Percentiles rank a stretch among this genome's conserved stretches.
These are phyloP conservation scores for Vanessa atalanta DNA, from an alignment of 1,140 invertebrate genomes.

Conservation along the genomic window DNA sequence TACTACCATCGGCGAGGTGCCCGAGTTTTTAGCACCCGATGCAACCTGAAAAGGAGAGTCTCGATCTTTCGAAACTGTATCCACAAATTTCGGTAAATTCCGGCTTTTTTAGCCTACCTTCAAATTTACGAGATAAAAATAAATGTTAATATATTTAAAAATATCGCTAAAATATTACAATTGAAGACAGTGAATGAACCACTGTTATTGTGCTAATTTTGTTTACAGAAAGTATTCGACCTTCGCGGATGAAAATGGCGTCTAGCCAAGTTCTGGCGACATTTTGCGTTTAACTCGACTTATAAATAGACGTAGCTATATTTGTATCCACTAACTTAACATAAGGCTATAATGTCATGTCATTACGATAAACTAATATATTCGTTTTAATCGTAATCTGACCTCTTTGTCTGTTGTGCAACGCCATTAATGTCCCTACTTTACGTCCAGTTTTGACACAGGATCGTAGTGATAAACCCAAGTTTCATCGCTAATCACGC, in stretches of 20 bases:
- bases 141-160: too few relatives aligned
- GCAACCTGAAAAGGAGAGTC: too few relatives aligned
- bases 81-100: not conserved
- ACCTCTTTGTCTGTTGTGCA: too few relatives aligned
- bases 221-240: conserved; percentile 21
- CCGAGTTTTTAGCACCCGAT: too few relatives aligned
- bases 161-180: not conserved
- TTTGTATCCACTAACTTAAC: not conserved
- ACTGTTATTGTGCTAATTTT: conserved; percentile 14
- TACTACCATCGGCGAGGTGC: too few relatives aligned
- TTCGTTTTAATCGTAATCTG: too few relatives aligned
- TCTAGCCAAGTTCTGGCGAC: conserved; percentile 15
- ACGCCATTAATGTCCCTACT: too few relatives aligned
- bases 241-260: conserved; percentile 14
- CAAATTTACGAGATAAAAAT: too few relatives aligned
- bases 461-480: too few relatives aligned
- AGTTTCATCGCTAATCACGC: too few relatives aligned
- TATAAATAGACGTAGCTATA: not conserved
- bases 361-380: not conserved
- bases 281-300: conserved; percentile 9
- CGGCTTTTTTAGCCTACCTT: not conserved
- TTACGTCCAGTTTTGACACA: too few relatives aligned
- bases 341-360: not conserved
- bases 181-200: conserved; percentile 22
- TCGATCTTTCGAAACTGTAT: too few relatives aligned